Percentiles rank a stretch among this genome's conserved stretches.
These are phyloP conservation scores for Trididemnum nubilum DNA, from an alignment of 23 tunicate genomes.

Conservation along the genomic window DNA sequence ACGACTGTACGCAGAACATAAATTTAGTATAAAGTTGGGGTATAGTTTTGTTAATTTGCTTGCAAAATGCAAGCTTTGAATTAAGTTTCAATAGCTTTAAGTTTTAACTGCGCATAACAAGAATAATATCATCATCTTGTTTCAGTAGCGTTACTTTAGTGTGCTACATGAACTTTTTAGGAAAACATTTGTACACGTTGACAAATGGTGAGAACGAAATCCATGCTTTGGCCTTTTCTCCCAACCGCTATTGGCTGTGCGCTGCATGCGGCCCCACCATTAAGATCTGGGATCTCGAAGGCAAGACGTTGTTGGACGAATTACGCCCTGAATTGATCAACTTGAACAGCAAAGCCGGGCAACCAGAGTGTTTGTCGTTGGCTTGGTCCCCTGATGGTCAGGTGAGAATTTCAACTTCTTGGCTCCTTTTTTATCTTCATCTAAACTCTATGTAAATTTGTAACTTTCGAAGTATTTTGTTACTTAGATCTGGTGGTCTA, in stretches of 20 bases:
- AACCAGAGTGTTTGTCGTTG: conserved; percentile 93
- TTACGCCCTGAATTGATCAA: conserved; percentile 92
- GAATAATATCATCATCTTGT: no score
- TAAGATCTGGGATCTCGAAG: conserved; percentile 99
- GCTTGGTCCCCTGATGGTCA: conserved; percentile 99
- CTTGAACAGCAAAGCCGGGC: conserved; percentile 86
- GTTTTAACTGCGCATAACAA: no score
- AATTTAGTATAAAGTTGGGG: no score
- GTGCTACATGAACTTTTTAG: no score
- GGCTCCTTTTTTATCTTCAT: background rate
- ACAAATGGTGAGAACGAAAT: conserved; percentile 90
- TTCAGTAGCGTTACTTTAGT: no score
- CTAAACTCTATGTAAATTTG: background rate
- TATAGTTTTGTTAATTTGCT: no score
- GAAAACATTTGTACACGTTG: conserved; percentile 94
- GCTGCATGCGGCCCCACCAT: conserved; percentile 98
- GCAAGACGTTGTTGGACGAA: conserved; percentile 95
- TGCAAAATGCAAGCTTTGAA: no score
- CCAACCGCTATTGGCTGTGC: conserved; percentile 99
- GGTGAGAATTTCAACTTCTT: conserved; percentile 27
- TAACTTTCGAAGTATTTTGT: background rate
- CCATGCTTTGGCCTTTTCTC: conserved; percentile 97
- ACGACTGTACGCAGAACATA: no score
- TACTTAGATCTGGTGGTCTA: background rate
- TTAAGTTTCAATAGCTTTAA: no score